phyloP scores from a whole-genome alignment of 2,888 invertebrate genomes.

The Onthophagus sagittarius region DNA sequence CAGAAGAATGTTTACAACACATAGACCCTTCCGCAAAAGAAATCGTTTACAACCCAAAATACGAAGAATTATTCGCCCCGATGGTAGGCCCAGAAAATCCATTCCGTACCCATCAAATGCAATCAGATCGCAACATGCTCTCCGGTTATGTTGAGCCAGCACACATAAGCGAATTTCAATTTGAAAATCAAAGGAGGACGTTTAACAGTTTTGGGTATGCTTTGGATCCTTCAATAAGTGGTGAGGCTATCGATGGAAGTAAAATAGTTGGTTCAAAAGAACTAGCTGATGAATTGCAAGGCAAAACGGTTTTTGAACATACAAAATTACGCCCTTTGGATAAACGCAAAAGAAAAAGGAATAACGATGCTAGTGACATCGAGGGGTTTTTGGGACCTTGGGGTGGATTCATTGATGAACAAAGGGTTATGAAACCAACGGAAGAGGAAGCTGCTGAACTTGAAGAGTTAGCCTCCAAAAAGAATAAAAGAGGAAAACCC shows the following conservation, averaged over 20 bases:
- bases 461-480: constrained; percentile 89
- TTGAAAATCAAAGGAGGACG: constrained; percentile 93
- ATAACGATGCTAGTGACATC: constrained; percentile 86
- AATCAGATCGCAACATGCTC: constrained; percentile 82
- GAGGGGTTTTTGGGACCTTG: constrained; percentile 97
- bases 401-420: constrained; percentile 92
- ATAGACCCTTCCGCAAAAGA: constrained; percentile 80
- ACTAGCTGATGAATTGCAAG: constrained; percentile 68
- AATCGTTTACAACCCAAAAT: constrained; percentile 86
- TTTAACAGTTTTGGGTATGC: constrained; percentile 95
- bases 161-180: constrained; percentile 94
- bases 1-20: constrained; percentile 65
- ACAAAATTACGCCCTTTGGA: constrained; percentile 68
- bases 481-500: constrained; percentile 80
- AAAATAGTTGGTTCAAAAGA: constrained; percentile 60
- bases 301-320: constrained; percentile 88
- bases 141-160: constrained; percentile 94
- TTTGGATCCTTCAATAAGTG: constrained; percentile 84
- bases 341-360: constrained; percentile 79
- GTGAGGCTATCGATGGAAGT: constrained; percentile 43
- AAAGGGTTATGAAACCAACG: constrained; percentile 81
- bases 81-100: constrained; percentile 91
- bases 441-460: constrained; percentile 92
- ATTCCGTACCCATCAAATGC: constrained; percentile 85
- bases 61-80: constrained; percentile 91